Evolutionary conservation across 2,888 invertebrate species (phyloP), one percentile per base, ranked within the genome.

Genomic region (Hanleya hanleyi): DNA sequence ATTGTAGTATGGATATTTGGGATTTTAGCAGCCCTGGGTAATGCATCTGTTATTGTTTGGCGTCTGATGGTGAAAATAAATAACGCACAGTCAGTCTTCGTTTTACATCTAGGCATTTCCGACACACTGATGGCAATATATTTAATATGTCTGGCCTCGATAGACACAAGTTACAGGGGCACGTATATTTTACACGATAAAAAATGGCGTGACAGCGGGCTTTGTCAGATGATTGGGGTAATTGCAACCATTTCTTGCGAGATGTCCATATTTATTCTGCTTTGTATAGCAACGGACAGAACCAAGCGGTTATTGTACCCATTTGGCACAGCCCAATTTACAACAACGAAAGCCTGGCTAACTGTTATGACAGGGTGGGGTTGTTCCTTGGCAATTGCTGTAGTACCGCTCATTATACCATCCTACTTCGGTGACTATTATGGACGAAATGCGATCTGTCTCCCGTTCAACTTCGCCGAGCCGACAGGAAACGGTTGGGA

Each of bases 1-100:
- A n/a, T n/a, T n/a, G n/a, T n/a, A n/a, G 93, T 94, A 33, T 94
- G 94, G 94, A 87, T 93, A 3, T 93, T 94, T 91, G 93, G 93
- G 7, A 84, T 92, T 1, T 87, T 93, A 47, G 93, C 93, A 12
- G 92, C 93, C 72, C 89, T 91, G 5, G 94, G 93, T 18, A 94
- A 94, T 85, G 74, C 92, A 9, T 86, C 93, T 32, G 94, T 85
- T n/a, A 69, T 71, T 12, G 1, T 61, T 12, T 72, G 74, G 71
- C 29, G 64, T 3, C 12, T 64, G n/a, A 22, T 22, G 9, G 35
- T 62, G 12, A 82, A 81, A 64, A 77, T 81, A 71, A 81, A 81
- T 61, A 79, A 78, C 38, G 77, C 77, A 41, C 82, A 81, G 68
- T 82, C 93, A 0, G 90, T 94, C 29, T 93, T 93, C 88, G 91